Evolutionary conservation across 2,113 vertebrate species (phyloP).

Genomic region (Narcine bancroftii): DNA sequence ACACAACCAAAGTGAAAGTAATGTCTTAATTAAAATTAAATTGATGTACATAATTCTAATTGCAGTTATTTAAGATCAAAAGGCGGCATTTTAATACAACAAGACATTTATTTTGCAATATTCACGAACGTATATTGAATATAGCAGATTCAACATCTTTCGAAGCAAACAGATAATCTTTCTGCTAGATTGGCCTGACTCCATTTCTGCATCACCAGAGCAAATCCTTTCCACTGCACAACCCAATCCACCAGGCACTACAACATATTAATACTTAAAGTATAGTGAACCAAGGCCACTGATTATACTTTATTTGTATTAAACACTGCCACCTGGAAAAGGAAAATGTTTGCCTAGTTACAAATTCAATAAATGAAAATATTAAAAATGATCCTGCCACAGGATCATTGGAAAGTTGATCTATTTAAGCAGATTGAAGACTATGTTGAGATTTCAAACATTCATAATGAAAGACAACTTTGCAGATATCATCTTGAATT

Average conservation of each 20-base stretch:
- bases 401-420: constrained; percentile 30
- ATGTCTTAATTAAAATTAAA: neutral
- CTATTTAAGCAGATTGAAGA: constrained; percentile 26
- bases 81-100: neutral
- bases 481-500: constrained; percentile 30
- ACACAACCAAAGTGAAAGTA: neutral
- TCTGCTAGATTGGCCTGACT: neutral
- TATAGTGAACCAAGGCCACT: constrained; percentile 20
- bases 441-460: neutral
- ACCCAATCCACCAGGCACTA: neutral
- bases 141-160: neutral
- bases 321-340: neutral
- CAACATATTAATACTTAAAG: constrained; percentile 29
- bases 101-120: neutral
- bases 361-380: constrained; percentile 21
- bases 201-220: neutral
- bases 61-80: neutral
- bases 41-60: neutral
- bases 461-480: constrained; percentile 3
- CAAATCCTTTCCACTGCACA: neutral
- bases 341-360: neutral
- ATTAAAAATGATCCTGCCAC: constrained; percentile 6
- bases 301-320: constrained; percentile 21
- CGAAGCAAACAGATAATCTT: neutral
- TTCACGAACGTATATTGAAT: neutral